Evolutionary conservation across 2,888 invertebrate species (phyloP), one percentile per base, ranked within the genome.

Genomic region (Zygogramma bicolorata): DNA sequence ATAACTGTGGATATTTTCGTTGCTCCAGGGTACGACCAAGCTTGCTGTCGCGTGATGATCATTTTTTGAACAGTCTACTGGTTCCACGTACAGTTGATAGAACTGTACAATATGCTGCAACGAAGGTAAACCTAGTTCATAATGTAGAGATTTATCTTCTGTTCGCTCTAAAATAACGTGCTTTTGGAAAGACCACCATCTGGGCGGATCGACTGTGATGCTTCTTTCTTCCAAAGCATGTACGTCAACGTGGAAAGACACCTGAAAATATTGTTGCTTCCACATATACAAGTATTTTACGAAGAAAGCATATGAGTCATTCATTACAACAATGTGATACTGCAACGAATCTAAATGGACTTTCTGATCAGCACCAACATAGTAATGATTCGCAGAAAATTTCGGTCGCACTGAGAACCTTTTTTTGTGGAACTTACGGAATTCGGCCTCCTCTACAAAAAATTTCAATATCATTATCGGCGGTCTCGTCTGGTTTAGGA

Each of bases 11-110:
- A 89, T 88, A 71, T 91, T 90, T 75, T 92, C 89, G 61, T 89
- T 85, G 0, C 90, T 90, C 94, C 94, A 94, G 0, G 93, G 93
- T 0, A 92, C 89, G 62, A 89, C 88, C 5, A 93, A 79, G 77
- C 90, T 90, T 0, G 90, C 91, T 0, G 91, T 89, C 0, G 91
- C 89, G 72, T 92, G 91, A 81, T 91, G 89, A 20, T 79, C 62
- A 20, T 86, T 83, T 46, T 86, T 87, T 42, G 88, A 88, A 72
- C 88, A 88, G 0, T 85, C 82, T 0, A 86, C 81, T 0, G 93
- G 90, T 74, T 91, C 90, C 0, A 93, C 87, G 75, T 89, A 85
- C n/a, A 93, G 81, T 22, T 89, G 84, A 75, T 91, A 89, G 1
- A 91, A 89, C 82, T 93, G 92, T 81, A 91, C 90, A 0, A 92